Evolutionary conservation across 2,113 vertebrate species (phyloP), one percentile per base, ranked within the genome.

Genomic region (Engystomops pustulosus): DNA sequence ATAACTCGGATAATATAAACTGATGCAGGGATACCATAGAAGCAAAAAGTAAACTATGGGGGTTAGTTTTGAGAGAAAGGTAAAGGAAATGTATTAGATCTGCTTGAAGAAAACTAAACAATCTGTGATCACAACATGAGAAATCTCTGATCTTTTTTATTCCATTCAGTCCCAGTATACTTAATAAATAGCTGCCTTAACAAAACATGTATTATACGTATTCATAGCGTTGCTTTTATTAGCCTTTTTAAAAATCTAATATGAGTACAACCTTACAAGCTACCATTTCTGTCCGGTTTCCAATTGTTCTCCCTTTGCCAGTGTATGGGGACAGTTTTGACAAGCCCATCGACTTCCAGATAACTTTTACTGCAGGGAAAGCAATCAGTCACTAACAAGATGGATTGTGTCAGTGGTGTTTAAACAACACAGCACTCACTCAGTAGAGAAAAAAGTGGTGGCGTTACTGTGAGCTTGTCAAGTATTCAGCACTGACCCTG

Each of bases 401-500:
- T 70, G 34, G 86, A 81, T 44, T 84, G 85, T 87, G 85, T 80
- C 85, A 77, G 55, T 44, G 58, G 72, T 85, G 11, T 68, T 36
- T 20, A 62, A 49, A 47, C 38, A 81, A 84, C 41, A 72, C 81
- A 80, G 77, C 88, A 89, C 25, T 47, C 17, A 84, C 72, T 75
- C 55, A 81, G 51, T 58, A 58, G 85, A 88, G 86, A 78, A 83
- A 81, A 88, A 88, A 47, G 80, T 68, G 72, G 44, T 80, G 47
- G 62, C 81, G 87, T 81, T 90, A 87, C 62, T 44, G 74, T 88
- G 87, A 90, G 70, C 80, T 86, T 91, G 87, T 89, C 91, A 91
- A 83, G 84, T 81, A 76, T 86, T 60, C 75, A 85, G 62, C 49
- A 68, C 87, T 78, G 75, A 76, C 53, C 71, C 82, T 78, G 83